Percentiles rank a stretch among this genome's conserved stretches.
These are phyloP conservation scores for Dendroctonus ponderosae DNA, from an alignment of 1,140 invertebrate species.

Conservation along the genomic window DNA sequence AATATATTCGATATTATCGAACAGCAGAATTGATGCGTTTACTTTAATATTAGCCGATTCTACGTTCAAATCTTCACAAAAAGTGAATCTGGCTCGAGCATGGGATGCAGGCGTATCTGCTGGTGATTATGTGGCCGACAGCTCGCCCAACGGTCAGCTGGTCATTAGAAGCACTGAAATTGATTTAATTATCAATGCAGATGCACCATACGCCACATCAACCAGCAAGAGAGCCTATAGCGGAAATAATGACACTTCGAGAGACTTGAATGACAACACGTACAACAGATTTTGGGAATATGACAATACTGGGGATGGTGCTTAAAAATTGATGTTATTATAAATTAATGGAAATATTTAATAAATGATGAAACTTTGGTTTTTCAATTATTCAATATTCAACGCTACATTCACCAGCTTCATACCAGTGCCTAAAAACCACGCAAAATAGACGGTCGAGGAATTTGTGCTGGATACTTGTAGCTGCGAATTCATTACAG, in stretches of 20 bases:
- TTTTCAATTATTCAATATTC: no score
- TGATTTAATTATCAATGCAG: conserved; percentile 10
- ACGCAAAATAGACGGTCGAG: no score
- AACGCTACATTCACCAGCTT: no score
- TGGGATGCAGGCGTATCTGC: conserved; percentile 5
- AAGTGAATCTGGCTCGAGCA: not conserved
- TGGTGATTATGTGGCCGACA: conserved; percentile 3
- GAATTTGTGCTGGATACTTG: no score
- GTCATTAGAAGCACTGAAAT: conserved; percentile 10
- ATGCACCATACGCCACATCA: conserved; percentile 13
- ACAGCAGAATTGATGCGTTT: no score
- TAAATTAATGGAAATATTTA: no score
- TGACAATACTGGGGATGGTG: conserved; percentile 10
- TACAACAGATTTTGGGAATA: conserved; percentile 26
- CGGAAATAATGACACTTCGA: conserved; percentile 5
- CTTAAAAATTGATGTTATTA: not conserved
- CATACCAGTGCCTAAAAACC: no score
- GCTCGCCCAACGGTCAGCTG: conserved; percentile 13
- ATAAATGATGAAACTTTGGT: no score
- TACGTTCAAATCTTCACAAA: conserved; percentile 4
- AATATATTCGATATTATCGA: no score
- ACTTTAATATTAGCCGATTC: no score
- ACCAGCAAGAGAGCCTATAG: conserved; percentile 4
- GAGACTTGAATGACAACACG: conserved; percentile 12
- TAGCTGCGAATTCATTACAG: no score